phyloP scores from a whole-genome alignment of 2,113 vertebrate genomes.

The Chascanopsetta lugubris region DNA sequence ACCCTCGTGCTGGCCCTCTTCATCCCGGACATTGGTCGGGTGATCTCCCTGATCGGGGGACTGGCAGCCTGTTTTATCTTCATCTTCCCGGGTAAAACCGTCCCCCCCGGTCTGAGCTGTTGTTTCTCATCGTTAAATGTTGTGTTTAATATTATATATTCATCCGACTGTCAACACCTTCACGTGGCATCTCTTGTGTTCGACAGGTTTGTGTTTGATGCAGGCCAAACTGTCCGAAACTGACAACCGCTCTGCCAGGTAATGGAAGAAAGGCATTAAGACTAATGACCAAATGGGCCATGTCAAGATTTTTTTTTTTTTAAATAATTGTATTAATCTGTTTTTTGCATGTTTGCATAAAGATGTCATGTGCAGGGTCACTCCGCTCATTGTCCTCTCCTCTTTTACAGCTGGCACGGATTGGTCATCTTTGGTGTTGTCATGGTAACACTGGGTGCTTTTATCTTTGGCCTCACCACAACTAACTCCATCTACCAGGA shows the following conservation, averaged over 20 bases:
- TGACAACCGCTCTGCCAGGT: conserved; percentile 87
- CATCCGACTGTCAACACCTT: not conserved
- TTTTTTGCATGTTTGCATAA: no score
- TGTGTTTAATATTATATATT: no score
- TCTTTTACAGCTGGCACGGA: conserved; percentile 87
- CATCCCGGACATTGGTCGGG: conserved; percentile 95
- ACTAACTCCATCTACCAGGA: conserved; percentile 78
- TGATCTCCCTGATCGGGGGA: conserved; percentile 95
- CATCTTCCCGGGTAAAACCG: conserved; percentile 88
- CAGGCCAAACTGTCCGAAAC: conserved; percentile 94
- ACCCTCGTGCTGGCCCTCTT: conserved; percentile 94
- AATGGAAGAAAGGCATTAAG: no score
- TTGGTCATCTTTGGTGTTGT: conserved; percentile 80
- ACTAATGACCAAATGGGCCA: no score
- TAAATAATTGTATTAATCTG: no score
- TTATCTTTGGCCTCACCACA: conserved; percentile 81
- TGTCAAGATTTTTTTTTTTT: no score
- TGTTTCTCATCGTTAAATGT: not conserved
- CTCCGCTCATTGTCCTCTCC: conserved; percentile 9
- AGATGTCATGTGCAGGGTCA: not conserved
- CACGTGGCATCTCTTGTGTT: not conserved
- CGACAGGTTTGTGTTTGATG: conserved; percentile 86
- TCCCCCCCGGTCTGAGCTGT: not conserved
- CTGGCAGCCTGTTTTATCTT: conserved; percentile 97
- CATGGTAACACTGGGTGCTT: conserved; percentile 75